Percentiles rank a stretch among this genome's conserved stretches.
These are phyloP conservation scores for Neuroscelio doddi DNA, from an alignment of 2,888 invertebrate species.

Conservation along the genomic window DNA sequence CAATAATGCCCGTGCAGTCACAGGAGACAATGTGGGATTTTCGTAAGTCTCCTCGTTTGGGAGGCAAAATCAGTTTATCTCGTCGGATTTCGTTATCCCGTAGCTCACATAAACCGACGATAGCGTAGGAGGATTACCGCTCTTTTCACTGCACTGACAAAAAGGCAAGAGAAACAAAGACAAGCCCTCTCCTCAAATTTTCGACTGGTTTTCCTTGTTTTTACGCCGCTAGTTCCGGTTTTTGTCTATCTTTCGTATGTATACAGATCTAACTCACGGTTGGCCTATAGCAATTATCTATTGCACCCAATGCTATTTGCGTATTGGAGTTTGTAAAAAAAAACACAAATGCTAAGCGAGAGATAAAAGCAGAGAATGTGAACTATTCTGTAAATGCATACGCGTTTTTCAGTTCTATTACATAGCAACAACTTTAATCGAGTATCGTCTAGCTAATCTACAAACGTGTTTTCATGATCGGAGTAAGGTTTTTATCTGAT, in stretches of 20 bases:
- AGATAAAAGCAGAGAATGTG: constrained; percentile 24
- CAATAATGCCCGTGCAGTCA: constrained; percentile 2
- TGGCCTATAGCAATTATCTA: constrained; percentile 31
- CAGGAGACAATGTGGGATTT: constrained; percentile 5
- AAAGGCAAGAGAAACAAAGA: constrained; percentile 8
- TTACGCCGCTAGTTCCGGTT: constrained; percentile 1
- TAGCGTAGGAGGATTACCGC: constrained; percentile 6
- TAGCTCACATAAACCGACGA: not conserved
- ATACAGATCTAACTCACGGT: constrained; percentile 23
- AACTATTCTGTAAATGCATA: no score
- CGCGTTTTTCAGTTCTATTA: no score
- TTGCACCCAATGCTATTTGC: constrained; percentile 20
- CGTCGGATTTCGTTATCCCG: constrained; percentile 5
- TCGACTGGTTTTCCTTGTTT: constrained; percentile 16
- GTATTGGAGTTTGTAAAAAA: constrained; percentile 17
- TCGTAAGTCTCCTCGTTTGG: no score
- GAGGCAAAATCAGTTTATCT: constrained; percentile 4
- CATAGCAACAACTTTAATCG: constrained; percentile 29
- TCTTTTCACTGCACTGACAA: not conserved
- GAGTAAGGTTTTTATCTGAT: no score
- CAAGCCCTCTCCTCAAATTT: not conserved
- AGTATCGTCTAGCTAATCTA: constrained; percentile 28
- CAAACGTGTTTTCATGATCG: no score
- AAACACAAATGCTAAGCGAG: constrained; percentile 25
- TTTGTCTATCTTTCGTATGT: constrained; percentile 19